A percentile compares a stretch with the other conserved stretches of the same genome.
These are phyloP conservation scores for Cecropterus lyciades DNA, from an alignment of 1,140 invertebrate species.

Conservation along the genomic window DNA sequence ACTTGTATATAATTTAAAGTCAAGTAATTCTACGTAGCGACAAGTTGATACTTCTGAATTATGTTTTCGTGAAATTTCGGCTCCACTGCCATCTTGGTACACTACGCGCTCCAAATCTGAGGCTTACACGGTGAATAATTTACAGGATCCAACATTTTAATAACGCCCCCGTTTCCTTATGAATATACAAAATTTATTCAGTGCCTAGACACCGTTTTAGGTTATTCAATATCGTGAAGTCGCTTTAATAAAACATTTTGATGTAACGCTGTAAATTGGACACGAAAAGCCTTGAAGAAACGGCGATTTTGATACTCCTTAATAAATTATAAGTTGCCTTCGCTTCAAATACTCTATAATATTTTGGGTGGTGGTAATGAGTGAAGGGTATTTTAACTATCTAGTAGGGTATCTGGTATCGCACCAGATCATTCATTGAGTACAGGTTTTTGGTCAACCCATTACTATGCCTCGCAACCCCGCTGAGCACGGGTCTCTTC, in stretches of 20 bases:
- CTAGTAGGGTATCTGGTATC: no score
- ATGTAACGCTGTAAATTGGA: no score
- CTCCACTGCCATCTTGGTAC: constrained; percentile 8
- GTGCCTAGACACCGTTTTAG: constrained; percentile 1
- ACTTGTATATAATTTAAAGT: constrained; percentile 2
- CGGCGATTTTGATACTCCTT: no score
- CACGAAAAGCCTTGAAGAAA: no score
- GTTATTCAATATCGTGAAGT: constrained; percentile 5
- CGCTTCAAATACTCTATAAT: no score
- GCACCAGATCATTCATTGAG: no score
- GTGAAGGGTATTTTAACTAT: no score
- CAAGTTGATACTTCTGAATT: constrained; percentile 17
- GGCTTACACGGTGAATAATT: constrained; percentile 15
- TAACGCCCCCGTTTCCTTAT: constrained; percentile 7
- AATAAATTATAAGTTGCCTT: no score
- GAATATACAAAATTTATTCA: constrained; percentile 18
- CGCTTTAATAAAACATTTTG: neutral
- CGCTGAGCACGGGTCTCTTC: no score
- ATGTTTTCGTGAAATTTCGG: constrained; percentile 16
- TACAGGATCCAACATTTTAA: constrained; percentile 11
- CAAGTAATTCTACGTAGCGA: neutral
- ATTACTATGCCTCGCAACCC: no score
- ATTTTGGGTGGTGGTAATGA: no score
- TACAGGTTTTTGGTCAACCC: no score
- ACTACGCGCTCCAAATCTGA: neutral